These are phyloP conservation scores for Campoletis raptor DNA, from an alignment of 2,888 invertebrate genomes.

Conservation along the genomic window DNA sequence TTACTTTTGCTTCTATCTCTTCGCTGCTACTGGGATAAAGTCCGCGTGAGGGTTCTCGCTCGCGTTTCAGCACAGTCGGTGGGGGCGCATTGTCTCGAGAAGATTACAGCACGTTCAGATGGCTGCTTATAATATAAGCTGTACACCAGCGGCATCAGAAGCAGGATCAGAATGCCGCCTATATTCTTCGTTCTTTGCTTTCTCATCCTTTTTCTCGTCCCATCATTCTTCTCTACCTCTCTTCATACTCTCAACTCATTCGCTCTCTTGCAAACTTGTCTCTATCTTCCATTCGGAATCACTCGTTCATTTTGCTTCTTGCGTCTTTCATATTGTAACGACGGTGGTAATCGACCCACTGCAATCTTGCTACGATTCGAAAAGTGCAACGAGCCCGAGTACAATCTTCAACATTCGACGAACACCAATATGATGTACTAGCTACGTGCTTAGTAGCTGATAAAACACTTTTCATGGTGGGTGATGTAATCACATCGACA, in stretches of 20 bases:
- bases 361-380: conserved; percentile 62
- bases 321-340: conserved; percentile 34
- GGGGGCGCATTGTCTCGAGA: conserved; percentile 83
- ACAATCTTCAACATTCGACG: conserved; percentile 19
- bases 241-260: conserved; percentile 46
- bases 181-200: conserved; percentile 69
- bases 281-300: conserved; percentile 70
- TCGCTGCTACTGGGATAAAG: conserved; percentile 56
- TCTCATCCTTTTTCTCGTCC: conserved; percentile 62
- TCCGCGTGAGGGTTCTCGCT: conserved; percentile 59
- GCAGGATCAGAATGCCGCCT: conserved; percentile 63
- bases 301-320: conserved; percentile 40
- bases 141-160: conserved; percentile 73
- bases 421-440: conserved; percentile 1
- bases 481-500: conserved; percentile 6
- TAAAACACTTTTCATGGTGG: conserved; percentile 4
- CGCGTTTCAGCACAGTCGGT: conserved; percentile 74
- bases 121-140: conserved; percentile 83
- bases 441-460: conserved; percentile 7
- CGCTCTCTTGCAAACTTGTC: conserved; percentile 66
- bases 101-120: conserved; percentile 84
- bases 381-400: conserved; percentile 50
- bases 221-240: conserved; percentile 34
- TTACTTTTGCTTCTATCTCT: conserved; percentile 30
- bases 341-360: conserved; percentile 60